Evolutionary conservation across 1,140 invertebrate species (phyloP), one percentile per base, ranked within the genome.

Genomic region (Rhizoglyphus robini): DNA sequence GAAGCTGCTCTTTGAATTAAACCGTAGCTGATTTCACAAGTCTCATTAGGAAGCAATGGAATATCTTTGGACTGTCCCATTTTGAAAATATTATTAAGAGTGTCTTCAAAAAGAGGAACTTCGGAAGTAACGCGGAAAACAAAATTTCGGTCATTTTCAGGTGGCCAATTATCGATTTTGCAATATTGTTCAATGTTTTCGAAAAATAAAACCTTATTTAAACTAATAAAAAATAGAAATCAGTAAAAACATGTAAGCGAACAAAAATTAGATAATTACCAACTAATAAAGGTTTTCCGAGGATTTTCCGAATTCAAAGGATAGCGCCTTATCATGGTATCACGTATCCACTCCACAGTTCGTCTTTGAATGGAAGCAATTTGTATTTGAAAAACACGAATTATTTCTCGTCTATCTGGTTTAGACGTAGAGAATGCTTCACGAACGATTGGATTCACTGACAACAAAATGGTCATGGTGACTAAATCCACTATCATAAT

Each of bases 141-240:
- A 27, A 88, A 75, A 23, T 74, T 76, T 64, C 68, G 61, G 65
- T 95, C 90, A 27, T 82, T 82, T 74, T 96, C 94, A 4, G 88
- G 82, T 0, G 92, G 93, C 91, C 92, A 97, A 74, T 88, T 91
- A 75, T 97, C 94, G 67, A 87, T 81, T 72, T 88, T 90, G 72
- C 86, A 90, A 76, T 95, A 95, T 47, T 86, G 83, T 65, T 96
- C 91, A 1, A 83, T 76, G 65, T 83, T 80, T 74, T 95, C 91
- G 71, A 95, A 79, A 58, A 95, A 83, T 71, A 94, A 79, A 60
- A 93, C 80, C 76, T 96, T 96, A 70, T 90, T 85, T 36, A 96
- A 75, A 27, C 77, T 77, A 54, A 69, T 62, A 63, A 36, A n/a
- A 32, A 60, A 63, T 11, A 63, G 4, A 15, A 8, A 11, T 54